phyloP scores from a whole-genome alignment of 2,888 invertebrate species.

The Rotaria macrura region DNA sequence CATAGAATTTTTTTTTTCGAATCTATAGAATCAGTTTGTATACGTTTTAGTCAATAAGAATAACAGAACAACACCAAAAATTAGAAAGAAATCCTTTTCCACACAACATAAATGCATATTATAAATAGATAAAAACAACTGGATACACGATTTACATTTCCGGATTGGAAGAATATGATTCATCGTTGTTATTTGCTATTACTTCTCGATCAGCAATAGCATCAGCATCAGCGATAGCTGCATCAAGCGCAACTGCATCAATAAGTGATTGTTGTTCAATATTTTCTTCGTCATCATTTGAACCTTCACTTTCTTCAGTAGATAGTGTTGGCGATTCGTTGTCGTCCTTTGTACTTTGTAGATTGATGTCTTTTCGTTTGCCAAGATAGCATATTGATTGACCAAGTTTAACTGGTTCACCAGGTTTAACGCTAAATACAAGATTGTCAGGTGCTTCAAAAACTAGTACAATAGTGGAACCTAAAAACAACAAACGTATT shows the following conservation, averaged over 20 bases:
- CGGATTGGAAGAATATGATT: no score
- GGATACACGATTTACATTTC: no score
- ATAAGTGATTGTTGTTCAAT: neutral
- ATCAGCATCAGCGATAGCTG: neutral
- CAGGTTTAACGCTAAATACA: conserved; percentile 25
- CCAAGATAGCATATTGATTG: conserved; percentile 12
- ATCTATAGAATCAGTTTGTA: no score
- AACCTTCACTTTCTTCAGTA: neutral
- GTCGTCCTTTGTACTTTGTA: neutral
- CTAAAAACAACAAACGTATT: no score
- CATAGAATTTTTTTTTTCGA: no score
- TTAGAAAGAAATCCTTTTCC: no score
- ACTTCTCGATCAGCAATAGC: neutral
- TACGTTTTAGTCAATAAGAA: no score
- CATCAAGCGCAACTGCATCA: neutral
- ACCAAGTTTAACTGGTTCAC: conserved; percentile 25
- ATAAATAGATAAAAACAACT: no score
- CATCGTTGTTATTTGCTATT: neutral
- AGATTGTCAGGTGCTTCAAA: conserved; percentile 34
- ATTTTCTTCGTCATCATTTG: neutral
- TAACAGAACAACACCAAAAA: no score
- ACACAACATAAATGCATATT: no score
- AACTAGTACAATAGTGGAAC: conserved; percentile 31
- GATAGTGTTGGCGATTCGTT: neutral
- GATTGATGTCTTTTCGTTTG: neutral